phyloP scores from a whole-genome alignment of 1,140 invertebrate genomes.

The Dreissena rostriformis region DNA sequence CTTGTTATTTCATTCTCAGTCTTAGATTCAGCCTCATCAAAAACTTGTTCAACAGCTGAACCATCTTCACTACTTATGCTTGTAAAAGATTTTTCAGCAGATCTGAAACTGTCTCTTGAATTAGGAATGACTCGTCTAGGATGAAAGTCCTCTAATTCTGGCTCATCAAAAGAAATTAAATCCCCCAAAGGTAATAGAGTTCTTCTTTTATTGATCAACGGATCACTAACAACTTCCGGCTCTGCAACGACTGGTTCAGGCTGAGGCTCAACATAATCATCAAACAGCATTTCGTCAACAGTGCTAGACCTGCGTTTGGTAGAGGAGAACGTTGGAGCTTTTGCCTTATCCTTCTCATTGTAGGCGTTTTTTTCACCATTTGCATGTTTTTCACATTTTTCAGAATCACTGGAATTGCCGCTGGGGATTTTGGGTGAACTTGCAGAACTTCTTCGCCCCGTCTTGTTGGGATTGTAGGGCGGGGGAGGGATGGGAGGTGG shows the following conservation, averaged over 20 bases:
- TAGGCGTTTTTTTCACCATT: constrained; percentile 2
- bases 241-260: constrained; percentile 46
- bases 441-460: constrained; percentile 26
- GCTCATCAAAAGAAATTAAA: constrained; percentile 76
- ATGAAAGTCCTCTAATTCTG: constrained; percentile 55
- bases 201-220: constrained; percentile 53
- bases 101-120: background rate
- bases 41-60: constrained; percentile 47
- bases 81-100: constrained; percentile 16
- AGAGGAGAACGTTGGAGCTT: constrained; percentile 69
- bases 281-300: constrained; percentile 78
- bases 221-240: constrained; percentile 35
- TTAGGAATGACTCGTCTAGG: constrained; percentile 28
- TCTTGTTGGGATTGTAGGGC: constrained; percentile 53
- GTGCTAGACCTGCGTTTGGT: constrained; percentile 75
- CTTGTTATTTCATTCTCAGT: background rate
- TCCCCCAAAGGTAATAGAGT: constrained; percentile 69
- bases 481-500: constrained; percentile 47
- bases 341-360: constrained; percentile 41
- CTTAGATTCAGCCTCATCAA: constrained; percentile 25
- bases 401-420: constrained; percentile 53
- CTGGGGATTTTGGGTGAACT: constrained; percentile 39
- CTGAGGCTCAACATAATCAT: constrained; percentile 73
- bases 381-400: constrained; percentile 34
- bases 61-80: constrained; percentile 64